Conservation (phyloP, 2,888 invertebrate genomes). For the Macaria notata region DNA sequence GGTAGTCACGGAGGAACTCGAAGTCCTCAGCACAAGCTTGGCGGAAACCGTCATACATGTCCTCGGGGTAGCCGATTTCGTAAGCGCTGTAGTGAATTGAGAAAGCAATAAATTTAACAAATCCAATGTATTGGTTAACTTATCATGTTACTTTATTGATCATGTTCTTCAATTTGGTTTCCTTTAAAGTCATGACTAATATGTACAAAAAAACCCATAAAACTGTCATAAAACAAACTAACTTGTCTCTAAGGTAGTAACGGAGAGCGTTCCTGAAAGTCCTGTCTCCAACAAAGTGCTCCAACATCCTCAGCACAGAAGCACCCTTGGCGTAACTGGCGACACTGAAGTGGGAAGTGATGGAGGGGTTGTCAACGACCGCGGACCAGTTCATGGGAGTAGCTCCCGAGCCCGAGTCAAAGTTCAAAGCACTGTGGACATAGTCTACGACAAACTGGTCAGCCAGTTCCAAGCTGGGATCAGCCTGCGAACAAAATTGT, state of each 20-base stretch:
- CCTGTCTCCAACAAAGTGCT: conserved; percentile 80
- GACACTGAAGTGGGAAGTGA: conserved; percentile 83
- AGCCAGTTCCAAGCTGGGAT: conserved; percentile 57
- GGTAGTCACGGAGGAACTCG: conserved; percentile 45
- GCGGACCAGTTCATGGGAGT: conserved; percentile 76
- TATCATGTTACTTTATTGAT: no score
- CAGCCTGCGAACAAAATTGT: conserved; percentile 50
- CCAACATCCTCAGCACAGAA: conserved; percentile 85
- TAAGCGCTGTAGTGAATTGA: conserved; percentile 52
- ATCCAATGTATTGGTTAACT: no score
- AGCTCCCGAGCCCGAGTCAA: conserved; percentile 75
- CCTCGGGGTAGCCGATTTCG: conserved; percentile 56
- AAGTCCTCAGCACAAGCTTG: conserved; percentile 55
- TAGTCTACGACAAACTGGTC: conserved; percentile 87
- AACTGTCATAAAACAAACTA: conserved; percentile 40
- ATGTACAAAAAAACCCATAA: no score
- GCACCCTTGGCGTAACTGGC: conserved; percentile 88
- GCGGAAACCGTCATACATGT: conserved; percentile 63
- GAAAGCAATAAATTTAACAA: no score
- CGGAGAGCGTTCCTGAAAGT: conserved; percentile 82
- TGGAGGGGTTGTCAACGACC: conserved; percentile 77
- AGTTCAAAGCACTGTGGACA: conserved; percentile 84
- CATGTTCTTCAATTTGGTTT: no score
- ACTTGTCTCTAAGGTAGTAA: conserved; percentile 82
- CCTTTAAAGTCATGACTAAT: no score